phyloP scores from a whole-genome alignment of 2,797 vertebrate genomes.

The Pterois miles region DNA sequence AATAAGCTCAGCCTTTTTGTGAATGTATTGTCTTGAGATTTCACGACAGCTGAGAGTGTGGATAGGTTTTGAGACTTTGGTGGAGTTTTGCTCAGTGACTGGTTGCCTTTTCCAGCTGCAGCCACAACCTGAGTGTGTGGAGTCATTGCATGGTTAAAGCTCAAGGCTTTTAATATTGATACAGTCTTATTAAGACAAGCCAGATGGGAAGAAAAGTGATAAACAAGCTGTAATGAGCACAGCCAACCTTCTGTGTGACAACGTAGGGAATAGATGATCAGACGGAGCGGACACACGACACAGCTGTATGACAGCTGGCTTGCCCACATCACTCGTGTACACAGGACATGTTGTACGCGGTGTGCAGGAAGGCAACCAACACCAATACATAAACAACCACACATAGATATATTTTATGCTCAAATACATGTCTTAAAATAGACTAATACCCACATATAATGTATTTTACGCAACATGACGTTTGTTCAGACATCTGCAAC shows the following conservation, averaged over 20 bases:
- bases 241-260: conserved; percentile 73
- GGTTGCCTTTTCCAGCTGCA: conserved; percentile 32
- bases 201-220: conserved; percentile 77
- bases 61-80: conserved; percentile 7
- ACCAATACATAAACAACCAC: conserved; percentile 3
- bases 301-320: conserved; percentile 77
- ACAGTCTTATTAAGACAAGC: conserved; percentile 71
- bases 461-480: conserved; percentile 18
- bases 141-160: conserved; percentile 29
- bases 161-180: conserved; percentile 69
- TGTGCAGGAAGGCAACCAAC: conserved; percentile 23
- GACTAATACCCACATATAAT: neutral
- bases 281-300: conserved; percentile 64
- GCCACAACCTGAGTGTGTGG: conserved; percentile 8
- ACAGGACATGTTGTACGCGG: conserved; percentile 30
- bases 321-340: conserved; percentile 35
- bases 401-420: neutral
- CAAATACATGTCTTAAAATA: conserved; percentile 11
- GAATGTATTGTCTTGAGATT: conserved; percentile 31
- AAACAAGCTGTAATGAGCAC: conserved; percentile 84
- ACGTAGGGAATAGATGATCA: conserved; percentile 76
- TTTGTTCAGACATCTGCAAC: conserved; percentile 20
- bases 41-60: conserved; percentile 25
- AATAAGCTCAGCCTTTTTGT: conserved; percentile 31
- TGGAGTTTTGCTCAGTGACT: conserved; percentile 21